Percentiles rank a stretch among this genome's conserved stretches.
These are phyloP conservation scores for Silurus lanzhouensis DNA, from an alignment of 2,797 vertebrate species.

Conservation along the genomic window DNA sequence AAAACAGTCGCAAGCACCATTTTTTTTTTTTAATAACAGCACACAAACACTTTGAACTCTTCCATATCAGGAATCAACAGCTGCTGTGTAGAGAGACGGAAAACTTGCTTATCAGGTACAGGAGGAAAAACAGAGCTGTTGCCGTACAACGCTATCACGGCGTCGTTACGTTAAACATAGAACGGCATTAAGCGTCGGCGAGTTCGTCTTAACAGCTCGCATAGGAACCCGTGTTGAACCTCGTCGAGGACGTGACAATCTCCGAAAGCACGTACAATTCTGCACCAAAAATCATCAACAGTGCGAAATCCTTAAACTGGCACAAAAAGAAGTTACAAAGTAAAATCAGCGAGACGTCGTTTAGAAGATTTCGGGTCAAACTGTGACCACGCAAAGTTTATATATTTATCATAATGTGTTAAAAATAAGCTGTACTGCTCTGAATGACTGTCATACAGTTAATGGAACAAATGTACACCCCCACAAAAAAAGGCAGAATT, in stretches of 20 bases:
- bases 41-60: constrained; percentile 39
- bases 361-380: background rate
- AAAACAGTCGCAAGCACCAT: constrained; percentile 19
- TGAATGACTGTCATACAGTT: background rate
- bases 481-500: no score
- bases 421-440: background rate
- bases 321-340: background rate
- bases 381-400: background rate
- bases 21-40: background rate
- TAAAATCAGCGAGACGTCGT: background rate
- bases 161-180: background rate
- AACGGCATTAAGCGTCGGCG: background rate
- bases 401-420: background rate
- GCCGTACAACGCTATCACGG: background rate
- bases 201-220: background rate
- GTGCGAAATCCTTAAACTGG: background rate
- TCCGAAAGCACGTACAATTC: background rate
- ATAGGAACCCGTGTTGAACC: background rate
- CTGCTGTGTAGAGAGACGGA: background rate
- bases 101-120: background rate
- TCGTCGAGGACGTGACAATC: background rate
- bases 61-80: constrained; percentile 27
- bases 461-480: no score
- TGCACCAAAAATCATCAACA: no score
- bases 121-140: background rate